Conservation (phyloP, 92 coral and sea anemone genomes). For the Micromussa lordhowensis region DNA sequence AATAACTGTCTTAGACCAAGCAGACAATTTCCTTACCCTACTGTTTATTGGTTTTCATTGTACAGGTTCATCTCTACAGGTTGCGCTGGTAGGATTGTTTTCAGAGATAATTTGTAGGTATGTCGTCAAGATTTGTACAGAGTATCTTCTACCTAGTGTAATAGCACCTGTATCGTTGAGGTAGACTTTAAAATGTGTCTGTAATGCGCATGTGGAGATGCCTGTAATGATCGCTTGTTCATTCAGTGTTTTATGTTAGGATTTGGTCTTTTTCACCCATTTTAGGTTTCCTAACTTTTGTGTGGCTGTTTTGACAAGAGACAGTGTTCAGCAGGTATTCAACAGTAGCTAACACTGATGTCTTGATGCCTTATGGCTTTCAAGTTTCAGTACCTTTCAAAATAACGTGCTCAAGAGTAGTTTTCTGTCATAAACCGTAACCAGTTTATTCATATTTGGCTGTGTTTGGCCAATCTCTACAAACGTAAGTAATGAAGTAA, state of each 20-base stretch:
- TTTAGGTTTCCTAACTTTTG: constrained; percentile 92
- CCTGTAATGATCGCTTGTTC: background rate
- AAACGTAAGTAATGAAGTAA: no score
- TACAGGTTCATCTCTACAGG: constrained; percentile 91
- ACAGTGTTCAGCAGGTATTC: constrained; percentile 92
- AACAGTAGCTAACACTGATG: background rate
- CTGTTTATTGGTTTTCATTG: background rate
- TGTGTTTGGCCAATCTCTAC: background rate
- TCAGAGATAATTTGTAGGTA: constrained; percentile 96
- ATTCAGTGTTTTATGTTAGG: background rate
- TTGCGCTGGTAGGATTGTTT: constrained; percentile 91
- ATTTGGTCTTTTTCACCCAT: background rate
- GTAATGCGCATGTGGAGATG: background rate
- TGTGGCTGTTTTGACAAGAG: constrained; percentile 92
- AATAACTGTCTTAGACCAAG: background rate
- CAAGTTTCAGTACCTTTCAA: background rate
- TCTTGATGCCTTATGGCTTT: background rate
- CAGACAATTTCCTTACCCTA: background rate
- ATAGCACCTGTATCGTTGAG: background rate
- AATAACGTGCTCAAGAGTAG: background rate
- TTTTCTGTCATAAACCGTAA: background rate
- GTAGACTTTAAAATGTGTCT: no score
- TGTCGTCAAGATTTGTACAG: background rate
- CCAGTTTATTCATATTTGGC: no score
- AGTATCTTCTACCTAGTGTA: background rate